phyloP scores from a whole-genome alignment of 1,140 invertebrate genomes.

The Polyergus mexicanus region DNA sequence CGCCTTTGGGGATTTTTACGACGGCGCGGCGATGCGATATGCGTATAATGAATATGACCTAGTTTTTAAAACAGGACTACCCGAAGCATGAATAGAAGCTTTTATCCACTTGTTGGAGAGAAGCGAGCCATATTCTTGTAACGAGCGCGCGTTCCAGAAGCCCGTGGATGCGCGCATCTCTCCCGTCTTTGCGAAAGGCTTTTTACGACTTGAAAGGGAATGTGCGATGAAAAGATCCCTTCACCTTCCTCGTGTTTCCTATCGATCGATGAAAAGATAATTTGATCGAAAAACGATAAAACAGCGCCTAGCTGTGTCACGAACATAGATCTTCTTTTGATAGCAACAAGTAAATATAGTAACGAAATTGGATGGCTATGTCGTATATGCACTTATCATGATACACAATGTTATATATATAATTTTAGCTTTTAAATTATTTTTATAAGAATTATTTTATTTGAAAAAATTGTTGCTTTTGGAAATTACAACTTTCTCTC shows the following conservation, averaged over 20 bases:
- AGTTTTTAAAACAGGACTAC: conserved; percentile 78
- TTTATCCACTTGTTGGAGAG: conserved; percentile 78
- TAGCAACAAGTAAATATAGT: conserved; percentile 55
- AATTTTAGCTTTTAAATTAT: conserved; percentile 10
- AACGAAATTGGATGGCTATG: conserved; percentile 40
- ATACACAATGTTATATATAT: not conserved
- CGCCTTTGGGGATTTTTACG: conserved; percentile 4
- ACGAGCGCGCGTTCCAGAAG: conserved; percentile 62
- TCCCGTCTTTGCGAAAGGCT: conserved; percentile 67
- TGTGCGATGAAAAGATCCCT: conserved; percentile 69
- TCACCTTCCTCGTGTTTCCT: conserved; percentile 51
- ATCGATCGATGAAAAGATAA: conserved; percentile 56
- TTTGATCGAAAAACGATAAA: conserved; percentile 67
- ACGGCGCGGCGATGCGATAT: not conserved
- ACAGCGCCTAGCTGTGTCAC: conserved; percentile 47
- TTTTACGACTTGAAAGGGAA: conserved; percentile 70
- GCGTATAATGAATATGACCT: conserved; percentile 82
- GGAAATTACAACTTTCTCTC: not conserved
- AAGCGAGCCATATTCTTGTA: conserved; percentile 72
- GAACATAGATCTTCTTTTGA: conserved; percentile 58
- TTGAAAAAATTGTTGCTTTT: not conserved
- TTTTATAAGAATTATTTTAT: not conserved
- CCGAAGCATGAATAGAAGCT: conserved; percentile 73
- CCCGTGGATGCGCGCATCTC: conserved; percentile 41
- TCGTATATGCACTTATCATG: not conserved